Evolutionary conservation across 1,140 invertebrate genomes (phyloP), one percentile per base, ranked within the genome.

Genomic region (Bombus ignitus): DNA sequence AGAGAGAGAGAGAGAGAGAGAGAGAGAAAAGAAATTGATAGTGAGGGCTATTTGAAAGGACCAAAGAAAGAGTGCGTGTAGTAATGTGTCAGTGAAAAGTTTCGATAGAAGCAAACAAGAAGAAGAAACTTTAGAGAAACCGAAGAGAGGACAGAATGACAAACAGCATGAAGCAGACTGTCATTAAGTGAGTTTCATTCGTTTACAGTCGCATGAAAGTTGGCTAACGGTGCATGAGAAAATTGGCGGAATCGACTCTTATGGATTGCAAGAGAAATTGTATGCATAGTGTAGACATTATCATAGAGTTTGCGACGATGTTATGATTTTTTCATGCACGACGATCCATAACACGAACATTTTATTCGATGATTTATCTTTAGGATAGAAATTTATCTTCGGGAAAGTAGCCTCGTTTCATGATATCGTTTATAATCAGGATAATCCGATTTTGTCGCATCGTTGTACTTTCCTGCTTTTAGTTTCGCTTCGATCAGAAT

Each of bases 91-190:
- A 86, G 88, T 89, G 89, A 86, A 70, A 70, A 66, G 62, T 35
- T 44, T 62, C 22, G 12, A 2, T 53, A 18, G 18, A 65, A 82
- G 25, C 25, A 32, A 68, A 18, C 12, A 28, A 74, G 32, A 47
- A 18, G n/a, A 65, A 81, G 42, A 32, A 28, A 59, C 59, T 1
- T 8, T 10, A 28, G 28, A 15, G 39, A 72, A 42, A 28, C 37
- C 59, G 12, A 78, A 39, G 59, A 42, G 28, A 81, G 22, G 4
- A 57, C 88, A 85, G 80, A 37, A 95, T 95, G 94, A 95, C 94
- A 1, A 95, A 94, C 90, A 95, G 94, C 82, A 94, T 95, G 93
- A 95, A 95, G 90, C 94, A 95, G 68, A 95, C 94, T 10, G 94
- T 95, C 47, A 95, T 95, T 79, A 95, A 94, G 94, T 95, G 92